Conservation (phyloP, 2,113 vertebrate genomes). For the Montifringilla adamsi region DNA sequence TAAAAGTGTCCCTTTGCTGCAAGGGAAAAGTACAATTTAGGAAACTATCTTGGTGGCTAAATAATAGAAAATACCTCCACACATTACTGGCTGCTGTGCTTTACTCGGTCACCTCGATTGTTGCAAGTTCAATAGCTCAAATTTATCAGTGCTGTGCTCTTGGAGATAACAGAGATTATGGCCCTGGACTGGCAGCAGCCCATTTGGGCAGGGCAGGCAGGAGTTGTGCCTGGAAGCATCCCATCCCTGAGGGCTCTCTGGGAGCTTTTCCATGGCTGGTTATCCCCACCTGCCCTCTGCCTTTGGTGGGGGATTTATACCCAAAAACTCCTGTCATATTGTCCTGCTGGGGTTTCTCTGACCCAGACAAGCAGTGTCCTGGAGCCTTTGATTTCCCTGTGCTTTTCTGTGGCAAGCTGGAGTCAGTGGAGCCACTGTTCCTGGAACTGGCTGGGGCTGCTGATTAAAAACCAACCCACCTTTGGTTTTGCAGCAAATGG, state of each 20-base stretch:
- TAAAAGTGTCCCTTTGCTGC: neutral
- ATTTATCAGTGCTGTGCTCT: neutral
- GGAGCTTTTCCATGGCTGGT: neutral
- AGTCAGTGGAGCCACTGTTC: neutral
- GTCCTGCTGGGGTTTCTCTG: neutral
- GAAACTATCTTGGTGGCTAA: neutral
- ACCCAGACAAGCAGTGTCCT: rapidly evolving
- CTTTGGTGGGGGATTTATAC: neutral
- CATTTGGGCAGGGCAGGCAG: neutral
- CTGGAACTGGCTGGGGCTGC: neutral
- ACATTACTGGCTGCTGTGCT: neutral
- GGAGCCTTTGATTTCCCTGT: neutral
- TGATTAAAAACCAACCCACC: neutral
- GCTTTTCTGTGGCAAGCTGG: neutral
- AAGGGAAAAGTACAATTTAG: neutral
- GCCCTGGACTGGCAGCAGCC: neutral
- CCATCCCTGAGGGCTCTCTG: neutral
- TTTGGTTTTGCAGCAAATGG: neutral
- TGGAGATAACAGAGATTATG: neutral
- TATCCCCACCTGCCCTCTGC: neutral
- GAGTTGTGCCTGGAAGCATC: neutral
- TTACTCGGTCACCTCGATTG: neutral
- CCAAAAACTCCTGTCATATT: rapidly evolving
- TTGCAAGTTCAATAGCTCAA: neutral
- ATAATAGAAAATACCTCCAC: neutral